A percentile compares a stretch with the other conserved stretches of the same genome.
Evolutionary conservation across 2,113 vertebrate genomes (phyloP).

Genomic region (Lasiurus cinereus): DNA sequence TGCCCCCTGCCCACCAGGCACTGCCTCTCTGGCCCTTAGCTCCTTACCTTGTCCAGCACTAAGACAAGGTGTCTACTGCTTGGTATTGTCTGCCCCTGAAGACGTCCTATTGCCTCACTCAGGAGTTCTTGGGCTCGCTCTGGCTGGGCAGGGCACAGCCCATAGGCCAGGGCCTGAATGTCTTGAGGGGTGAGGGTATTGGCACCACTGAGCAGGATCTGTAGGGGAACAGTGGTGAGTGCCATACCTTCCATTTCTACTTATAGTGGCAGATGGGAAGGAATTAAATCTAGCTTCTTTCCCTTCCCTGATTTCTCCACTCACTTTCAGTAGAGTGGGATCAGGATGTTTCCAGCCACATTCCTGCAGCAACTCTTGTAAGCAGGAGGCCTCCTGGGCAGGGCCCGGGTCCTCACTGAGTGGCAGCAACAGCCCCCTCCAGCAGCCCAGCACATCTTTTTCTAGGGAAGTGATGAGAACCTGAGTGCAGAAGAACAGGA

Average conservation of each 20-base stretch:
- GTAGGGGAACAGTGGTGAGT: not conserved
- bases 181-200: slow-evolving; percentile 86
- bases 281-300: not conserved
- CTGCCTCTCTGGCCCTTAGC: not conserved
- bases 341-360: slow-evolving; percentile 85
- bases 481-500: slow-evolving; percentile 79
- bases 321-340: slow-evolving; percentile 90
- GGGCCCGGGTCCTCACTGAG: slow-evolving; percentile 80
- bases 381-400: slow-evolving; percentile 77
- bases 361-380: slow-evolving; percentile 83
- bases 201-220: slow-evolving; percentile 89
- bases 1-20: not conserved
- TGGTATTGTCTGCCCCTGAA: slow-evolving; percentile 59
- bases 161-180: slow-evolving; percentile 84
- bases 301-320: slow-evolving; percentile 27
- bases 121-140: slow-evolving; percentile 86
- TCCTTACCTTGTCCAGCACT: slow-evolving; percentile 93
- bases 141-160: slow-evolving; percentile 85
- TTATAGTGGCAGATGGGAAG: not conserved
- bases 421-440: slow-evolving; percentile 90
- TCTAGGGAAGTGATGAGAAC: slow-evolving; percentile 90
- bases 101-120: slow-evolving; percentile 80
- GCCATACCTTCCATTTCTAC: not conserved
- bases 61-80: slow-evolving; percentile 89
- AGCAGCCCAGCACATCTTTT: slow-evolving; percentile 89